These are phyloP conservation scores for Aythya baeri DNA, from an alignment of 2,113 vertebrate species.

Conservation along the genomic window DNA sequence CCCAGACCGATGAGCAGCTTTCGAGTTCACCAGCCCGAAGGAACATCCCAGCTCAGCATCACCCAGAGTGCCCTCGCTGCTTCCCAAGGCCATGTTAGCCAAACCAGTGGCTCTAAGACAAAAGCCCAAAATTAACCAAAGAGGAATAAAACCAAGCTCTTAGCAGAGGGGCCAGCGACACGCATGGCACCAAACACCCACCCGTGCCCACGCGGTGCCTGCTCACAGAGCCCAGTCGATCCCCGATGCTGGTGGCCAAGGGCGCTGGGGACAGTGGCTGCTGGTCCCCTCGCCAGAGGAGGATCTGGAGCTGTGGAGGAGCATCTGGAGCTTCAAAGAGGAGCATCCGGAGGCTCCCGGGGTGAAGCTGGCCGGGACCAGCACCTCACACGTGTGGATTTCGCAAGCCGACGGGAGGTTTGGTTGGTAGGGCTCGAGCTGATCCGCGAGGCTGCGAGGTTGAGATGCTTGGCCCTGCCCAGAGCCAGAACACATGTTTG, in stretches of 20 bases:
- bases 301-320: too few relatives aligned
- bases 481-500: slow-evolving; percentile 68
- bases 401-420: slow-evolving; percentile 16
- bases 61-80: background rate
- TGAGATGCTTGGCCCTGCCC: slow-evolving; percentile 46
- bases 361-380: background rate
- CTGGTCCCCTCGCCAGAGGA: background rate
- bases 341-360: background rate
- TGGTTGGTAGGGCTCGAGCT: slow-evolving; percentile 50
- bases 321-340: background rate
- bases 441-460: slow-evolving; percentile 7
- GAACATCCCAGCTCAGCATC: background rate
- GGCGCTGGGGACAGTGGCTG: background rate
- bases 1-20: too few relatives aligned
- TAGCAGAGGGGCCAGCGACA: background rate
- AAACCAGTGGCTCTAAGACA: background rate
- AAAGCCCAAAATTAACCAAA: background rate
- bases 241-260: too few relatives aligned
- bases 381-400: background rate
- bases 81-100: rapidly evolving
- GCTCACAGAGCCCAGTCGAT: too few relatives aligned
- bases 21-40: background rate
- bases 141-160: background rate
- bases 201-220: rapidly evolving
- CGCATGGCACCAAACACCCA: background rate